Conservation (phyloP, 2,113 vertebrate genomes). For the Pagrus major region DNA sequence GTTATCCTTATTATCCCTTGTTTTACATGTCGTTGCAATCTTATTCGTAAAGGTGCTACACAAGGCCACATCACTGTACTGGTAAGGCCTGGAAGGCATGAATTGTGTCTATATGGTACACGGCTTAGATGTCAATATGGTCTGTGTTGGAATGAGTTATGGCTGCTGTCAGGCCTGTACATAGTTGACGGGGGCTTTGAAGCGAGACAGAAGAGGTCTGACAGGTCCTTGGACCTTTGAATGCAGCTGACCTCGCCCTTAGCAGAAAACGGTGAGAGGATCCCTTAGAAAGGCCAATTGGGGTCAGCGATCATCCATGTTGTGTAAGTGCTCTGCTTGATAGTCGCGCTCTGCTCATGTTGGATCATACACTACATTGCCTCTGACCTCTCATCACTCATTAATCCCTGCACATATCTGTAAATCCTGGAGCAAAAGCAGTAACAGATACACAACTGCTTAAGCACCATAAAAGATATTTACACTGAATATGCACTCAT, state of each 20-base stretch:
- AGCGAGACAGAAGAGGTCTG: constrained; percentile 27
- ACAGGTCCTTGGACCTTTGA: constrained; percentile 17
- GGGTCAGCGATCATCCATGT: constrained; percentile 43
- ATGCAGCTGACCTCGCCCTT: constrained; percentile 23
- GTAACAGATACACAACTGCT: not conserved
- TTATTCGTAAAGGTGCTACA: not conserved
- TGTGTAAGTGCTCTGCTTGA: constrained; percentile 13
- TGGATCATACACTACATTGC: not conserved
- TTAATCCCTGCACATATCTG: not conserved
- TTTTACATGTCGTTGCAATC: not conserved
- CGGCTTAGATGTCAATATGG: not conserved
- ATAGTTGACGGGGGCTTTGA: constrained; percentile 14
- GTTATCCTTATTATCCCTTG: not conserved
- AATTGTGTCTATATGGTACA: not conserved
- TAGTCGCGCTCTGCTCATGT: not conserved
- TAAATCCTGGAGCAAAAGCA: not conserved
- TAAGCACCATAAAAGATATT: not conserved
- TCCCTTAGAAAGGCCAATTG: constrained; percentile 15
- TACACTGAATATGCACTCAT: not conserved
- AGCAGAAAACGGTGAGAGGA: not conserved
- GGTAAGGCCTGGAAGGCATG: not conserved
- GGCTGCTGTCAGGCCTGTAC: not conserved
- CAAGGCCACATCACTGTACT: not conserved
- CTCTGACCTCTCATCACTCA: not conserved
- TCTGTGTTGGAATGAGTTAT: constrained; percentile 4